These are phyloP conservation scores for Chrysocyon brachyurus DNA, from an alignment of 2,797 vertebrate species.

Conservation along the genomic window DNA sequence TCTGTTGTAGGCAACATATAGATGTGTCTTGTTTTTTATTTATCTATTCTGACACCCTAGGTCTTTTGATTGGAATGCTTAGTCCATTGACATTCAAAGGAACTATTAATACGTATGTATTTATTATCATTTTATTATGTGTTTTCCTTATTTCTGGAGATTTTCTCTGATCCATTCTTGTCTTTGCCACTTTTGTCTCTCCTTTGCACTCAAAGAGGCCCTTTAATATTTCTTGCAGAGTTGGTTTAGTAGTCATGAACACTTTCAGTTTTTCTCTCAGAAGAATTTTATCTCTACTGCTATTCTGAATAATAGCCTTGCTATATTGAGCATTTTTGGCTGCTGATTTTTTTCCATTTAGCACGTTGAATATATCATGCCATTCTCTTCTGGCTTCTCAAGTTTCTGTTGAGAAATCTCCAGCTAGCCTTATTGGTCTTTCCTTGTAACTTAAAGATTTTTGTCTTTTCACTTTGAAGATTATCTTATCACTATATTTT, in stretches of 20 bases:
- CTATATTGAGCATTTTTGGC: not conserved
- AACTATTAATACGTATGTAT: not conserved
- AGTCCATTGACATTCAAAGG: too few relatives aligned
- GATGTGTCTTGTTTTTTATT: too few relatives aligned
- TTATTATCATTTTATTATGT: too few relatives aligned
- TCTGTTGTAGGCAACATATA: too few relatives aligned
- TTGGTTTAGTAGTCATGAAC: not conserved
- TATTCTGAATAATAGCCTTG: not conserved
- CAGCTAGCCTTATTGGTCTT: not conserved
- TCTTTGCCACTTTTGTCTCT: too few relatives aligned
- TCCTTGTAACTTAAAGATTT: not conserved
- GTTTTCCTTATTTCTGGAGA: not conserved
- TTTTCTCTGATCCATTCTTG: not conserved
- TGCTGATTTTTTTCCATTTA: not conserved
- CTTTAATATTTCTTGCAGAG: not conserved
- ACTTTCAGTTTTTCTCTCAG: not conserved
- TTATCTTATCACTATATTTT: not conserved
- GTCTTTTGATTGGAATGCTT: too few relatives aligned
- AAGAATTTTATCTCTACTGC: not conserved
- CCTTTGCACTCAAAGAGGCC: not conserved
- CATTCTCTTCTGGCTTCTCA: too few relatives aligned
- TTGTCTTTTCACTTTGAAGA: not conserved
- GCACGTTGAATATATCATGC: not conserved
- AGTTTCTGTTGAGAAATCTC: too few relatives aligned
- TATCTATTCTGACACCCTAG: too few relatives aligned